These are phyloP conservation scores for Sipha maydis DNA, from an alignment of 2,888 invertebrate species.

Conservation along the genomic window DNA sequence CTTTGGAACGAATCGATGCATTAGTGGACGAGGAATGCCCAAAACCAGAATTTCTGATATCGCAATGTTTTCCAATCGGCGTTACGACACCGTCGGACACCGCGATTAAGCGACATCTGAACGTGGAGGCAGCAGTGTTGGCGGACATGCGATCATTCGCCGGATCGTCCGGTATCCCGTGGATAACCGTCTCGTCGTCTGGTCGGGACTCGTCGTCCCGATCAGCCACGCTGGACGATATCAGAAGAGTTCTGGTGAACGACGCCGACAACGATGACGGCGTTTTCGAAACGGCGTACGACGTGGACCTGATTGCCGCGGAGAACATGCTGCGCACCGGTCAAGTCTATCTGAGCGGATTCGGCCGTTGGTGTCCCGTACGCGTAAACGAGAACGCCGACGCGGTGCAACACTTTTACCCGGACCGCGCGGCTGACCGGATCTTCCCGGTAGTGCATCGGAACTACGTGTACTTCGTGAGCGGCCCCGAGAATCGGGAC, in stretches of 20 bases:
- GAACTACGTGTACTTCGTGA: neutral
- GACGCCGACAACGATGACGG: neutral
- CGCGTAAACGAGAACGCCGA: neutral
- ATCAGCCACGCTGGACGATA: neutral
- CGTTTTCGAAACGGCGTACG: neutral
- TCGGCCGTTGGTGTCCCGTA: slow-evolving; percentile 11
- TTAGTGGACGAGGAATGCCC: neutral
- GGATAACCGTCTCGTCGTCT: neutral
- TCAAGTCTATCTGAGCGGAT: neutral
- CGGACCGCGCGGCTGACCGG: neutral
- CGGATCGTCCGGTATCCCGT: neutral
- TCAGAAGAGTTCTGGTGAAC: neutral
- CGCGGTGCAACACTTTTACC: neutral
- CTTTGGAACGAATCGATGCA: neutral
- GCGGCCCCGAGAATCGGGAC: neutral
- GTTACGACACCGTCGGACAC: neutral
- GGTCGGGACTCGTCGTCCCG: neutral
- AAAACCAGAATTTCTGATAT: neutral
- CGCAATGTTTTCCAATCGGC: neutral
- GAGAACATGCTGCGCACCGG: slow-evolving; percentile 7
- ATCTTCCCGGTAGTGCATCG: neutral
- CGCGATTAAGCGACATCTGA: neutral
- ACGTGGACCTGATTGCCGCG: neutral
- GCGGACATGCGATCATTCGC: neutral
- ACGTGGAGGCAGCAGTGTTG: neutral